Base-by-base conservation (phyloP, 2,113 vertebrate species). In the Nothocercus nigrocapillus region DNA sequence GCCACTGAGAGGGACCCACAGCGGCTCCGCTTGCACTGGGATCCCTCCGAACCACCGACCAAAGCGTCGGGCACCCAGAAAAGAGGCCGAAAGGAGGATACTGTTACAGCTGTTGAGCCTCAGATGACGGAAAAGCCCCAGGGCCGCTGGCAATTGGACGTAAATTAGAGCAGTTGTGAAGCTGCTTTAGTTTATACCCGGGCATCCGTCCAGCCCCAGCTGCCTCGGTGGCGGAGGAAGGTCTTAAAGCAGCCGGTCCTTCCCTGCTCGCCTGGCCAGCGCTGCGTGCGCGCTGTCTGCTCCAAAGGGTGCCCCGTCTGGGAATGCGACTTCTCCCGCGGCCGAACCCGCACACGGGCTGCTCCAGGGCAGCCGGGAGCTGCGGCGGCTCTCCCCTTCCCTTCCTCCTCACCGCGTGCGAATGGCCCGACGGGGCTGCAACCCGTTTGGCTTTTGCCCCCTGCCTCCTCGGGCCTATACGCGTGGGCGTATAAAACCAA, bases 141-240 rank as follows among this genome's bases (percentile, higher is more conserved):
- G 30, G 64, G 93, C 90, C 9, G 1, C 86, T 95, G 94, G 95
- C 96, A 90, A 40, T 83, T 0, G 27, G 81, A 93, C 78, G 79
- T 92, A 96, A 96, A 95, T 97, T 94, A 96, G 88, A 96, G 77
- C 90, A 82, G 85, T 89, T 73, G 81, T 8, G 69, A 90, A 84
- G 83, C 90, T 92, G 88, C 86, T 94, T 96, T 86, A 75, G 70
- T 88, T 96, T 96, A 82, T 73, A 76, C 47, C 59, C 2, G 21
- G 95, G 95, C 94, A 85, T 8, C 16, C 1, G 81, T 91, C 95
- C 95, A 96, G 88, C 77, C 77, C 81, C 93, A 84, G 88, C 93
- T 89, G 92, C 83, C 88, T 84, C 85, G 10, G 83, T 6, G 1
- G 45, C 3, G 7, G 66, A 62, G 54, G 45, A 96, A 95, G 74